Base-by-base conservation (phyloP, 2,888 invertebrate genomes). In the Leptinotarsa tumamoca region DNA sequence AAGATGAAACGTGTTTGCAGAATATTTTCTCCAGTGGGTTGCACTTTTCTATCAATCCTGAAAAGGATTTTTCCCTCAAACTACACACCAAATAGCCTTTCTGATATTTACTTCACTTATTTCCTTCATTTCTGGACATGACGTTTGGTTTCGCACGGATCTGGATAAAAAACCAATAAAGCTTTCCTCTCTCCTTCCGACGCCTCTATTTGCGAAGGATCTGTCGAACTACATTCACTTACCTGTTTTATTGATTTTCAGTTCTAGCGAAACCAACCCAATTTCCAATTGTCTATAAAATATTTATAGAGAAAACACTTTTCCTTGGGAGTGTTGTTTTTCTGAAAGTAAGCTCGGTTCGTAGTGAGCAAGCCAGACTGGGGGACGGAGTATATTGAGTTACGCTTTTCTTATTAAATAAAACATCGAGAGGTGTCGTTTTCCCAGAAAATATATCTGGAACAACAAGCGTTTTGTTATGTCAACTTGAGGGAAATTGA, bases 221-320 rank as follows among this genome's bases (percentile, higher is more conserved):
- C 21, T 51, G 52, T 52, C 50, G 10, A 63, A 75, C 49, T 68
- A 27, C 21, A 54, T 68, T 63, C 43, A 68, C 72, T 75, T 51
- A 75, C 72, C 68, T 72, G 73, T 71, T 27, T 27, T 71, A 73
- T 73, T 56, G 73, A 76, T 73, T 76, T 66, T 63, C 54, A 27
- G 70, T 76, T 68, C 61, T 67, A 43, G 51, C 27, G 72, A 63
- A 68, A 72, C 63, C 75, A 75, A 73, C 74, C 50, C 72, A 75
- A 78, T 78, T 78, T 69, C 71, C 63, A 75, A 78, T 74, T 78
- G 75, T 71, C 73, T 58, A 71, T 78, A 75, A 78, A 75, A 78
- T 78, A 78, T 78, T 78, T 78, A 78, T 78, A 75, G 67, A 78
- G 75, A 78, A 78, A 77, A 74, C 74, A 74, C 74, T 74, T 63